These are phyloP conservation scores for Apodemus speciosus DNA, from an alignment of 2,113 vertebrate species.

Conservation along the genomic window DNA sequence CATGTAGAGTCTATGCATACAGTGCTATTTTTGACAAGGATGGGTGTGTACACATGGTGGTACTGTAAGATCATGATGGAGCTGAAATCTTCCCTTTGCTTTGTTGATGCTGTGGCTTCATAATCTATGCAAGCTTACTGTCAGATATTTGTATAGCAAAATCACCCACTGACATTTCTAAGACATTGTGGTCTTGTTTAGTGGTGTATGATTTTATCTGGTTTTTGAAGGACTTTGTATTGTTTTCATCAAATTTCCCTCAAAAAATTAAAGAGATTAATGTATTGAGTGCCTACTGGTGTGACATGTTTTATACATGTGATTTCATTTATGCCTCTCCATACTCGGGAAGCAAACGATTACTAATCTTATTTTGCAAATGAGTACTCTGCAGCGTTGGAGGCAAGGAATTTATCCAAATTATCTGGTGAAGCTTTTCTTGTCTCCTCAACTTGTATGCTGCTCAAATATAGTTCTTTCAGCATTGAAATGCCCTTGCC, in stretches of 20 bases:
- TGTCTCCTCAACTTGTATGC: neutral
- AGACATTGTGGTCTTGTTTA: neutral
- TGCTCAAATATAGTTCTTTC: neutral
- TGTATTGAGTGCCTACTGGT: neutral
- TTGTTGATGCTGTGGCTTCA: neutral
- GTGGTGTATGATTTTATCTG: neutral
- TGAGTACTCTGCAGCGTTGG: conserved; percentile 1
- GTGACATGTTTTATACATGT: neutral
- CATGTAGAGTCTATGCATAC: neutral
- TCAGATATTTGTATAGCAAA: neutral
- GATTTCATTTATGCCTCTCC: conserved; percentile 35
- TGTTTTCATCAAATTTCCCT: neutral
- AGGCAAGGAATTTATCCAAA: neutral
- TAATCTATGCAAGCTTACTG: neutral
- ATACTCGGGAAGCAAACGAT: neutral
- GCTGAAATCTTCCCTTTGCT: neutral
- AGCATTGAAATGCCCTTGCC: neutral
- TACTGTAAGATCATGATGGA: neutral
- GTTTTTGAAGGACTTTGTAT: conserved; percentile 20
- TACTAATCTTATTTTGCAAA: conserved; percentile 7
- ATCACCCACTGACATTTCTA: neutral
- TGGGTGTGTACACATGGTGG: neutral
- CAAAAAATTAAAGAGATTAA: neutral
- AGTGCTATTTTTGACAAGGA: neutral
- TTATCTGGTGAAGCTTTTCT: neutral